A percentile compares a stretch with the other conserved stretches of the same genome.
phyloP scores from a whole-genome alignment of 1,140 invertebrate species.

The Procambarus clarkii region DNA sequence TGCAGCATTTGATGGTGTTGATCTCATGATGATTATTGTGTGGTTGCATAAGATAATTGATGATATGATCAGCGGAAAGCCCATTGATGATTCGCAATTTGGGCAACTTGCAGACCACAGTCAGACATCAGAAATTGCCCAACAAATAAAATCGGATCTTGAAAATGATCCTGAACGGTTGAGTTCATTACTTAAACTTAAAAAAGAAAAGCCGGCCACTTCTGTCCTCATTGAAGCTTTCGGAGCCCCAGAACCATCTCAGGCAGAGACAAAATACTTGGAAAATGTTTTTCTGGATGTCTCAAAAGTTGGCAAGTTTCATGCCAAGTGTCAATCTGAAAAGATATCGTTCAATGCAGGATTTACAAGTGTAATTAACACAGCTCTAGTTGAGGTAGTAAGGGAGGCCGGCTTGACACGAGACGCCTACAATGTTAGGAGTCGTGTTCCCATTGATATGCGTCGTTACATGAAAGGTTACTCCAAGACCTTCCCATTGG shows the following conservation, averaged over 20 bases:
- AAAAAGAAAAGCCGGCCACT: not conserved
- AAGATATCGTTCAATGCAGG: constrained; percentile 8
- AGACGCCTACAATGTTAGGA: not conserved
- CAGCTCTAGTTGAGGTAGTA: constrained; percentile 28
- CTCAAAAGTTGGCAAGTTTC: not conserved
- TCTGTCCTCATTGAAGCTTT: constrained; percentile 20
- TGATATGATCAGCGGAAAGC: not conserved
- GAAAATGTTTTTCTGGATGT: not conserved
- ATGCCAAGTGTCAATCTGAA: not conserved
- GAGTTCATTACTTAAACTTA: not conserved
- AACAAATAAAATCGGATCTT: not conserved
- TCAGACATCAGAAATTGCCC: not conserved
- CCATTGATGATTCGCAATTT: not conserved
- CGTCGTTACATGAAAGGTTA: constrained; percentile 18
- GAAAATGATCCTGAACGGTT: constrained; percentile 17
- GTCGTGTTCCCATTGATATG: not conserved
- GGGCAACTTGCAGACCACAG: not conserved
- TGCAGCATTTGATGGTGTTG: not conserved
- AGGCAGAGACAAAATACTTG: not conserved
- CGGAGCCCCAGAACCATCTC: not conserved
- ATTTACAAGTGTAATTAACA: not conserved
- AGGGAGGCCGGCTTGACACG: constrained; percentile 6
- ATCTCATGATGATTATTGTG: not conserved
- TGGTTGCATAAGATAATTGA: not conserved
- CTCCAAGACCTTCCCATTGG: not conserved